A percentile compares a stretch with the other conserved stretches of the same genome.
phyloP scores from a whole-genome alignment of 2,888 invertebrate species.

The Scelioninae gen. 1 region DNA sequence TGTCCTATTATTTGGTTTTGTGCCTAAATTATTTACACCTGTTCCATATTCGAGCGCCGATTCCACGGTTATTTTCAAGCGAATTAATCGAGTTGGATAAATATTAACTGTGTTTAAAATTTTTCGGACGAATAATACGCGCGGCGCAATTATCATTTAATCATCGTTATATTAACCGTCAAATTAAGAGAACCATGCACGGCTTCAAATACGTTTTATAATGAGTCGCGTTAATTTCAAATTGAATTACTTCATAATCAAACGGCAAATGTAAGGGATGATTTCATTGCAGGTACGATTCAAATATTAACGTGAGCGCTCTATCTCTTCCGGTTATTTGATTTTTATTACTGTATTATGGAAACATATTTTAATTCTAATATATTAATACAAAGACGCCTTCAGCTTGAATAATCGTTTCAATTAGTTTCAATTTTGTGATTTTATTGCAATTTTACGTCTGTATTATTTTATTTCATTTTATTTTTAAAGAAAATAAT shows the following conservation, averaged over 20 bases:
- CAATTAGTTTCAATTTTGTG: background rate
- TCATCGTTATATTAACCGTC: conserved; percentile 31
- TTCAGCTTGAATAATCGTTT: conserved; percentile 4
- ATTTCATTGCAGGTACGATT: conserved; percentile 42
- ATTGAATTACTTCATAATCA: conserved; percentile 56
- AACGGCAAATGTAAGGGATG: conserved; percentile 45
- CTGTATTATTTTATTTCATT: background rate
- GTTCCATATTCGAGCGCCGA: conserved; percentile 37
- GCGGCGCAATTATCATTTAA: conserved; percentile 44
- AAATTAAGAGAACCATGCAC: conserved; percentile 34
- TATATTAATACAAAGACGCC: conserved; percentile 1
- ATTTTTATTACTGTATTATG: conserved; percentile 49
- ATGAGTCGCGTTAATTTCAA: conserved; percentile 39
- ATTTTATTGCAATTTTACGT: background rate
- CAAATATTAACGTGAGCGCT: conserved; percentile 36
- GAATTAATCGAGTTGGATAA: conserved; percentile 31
- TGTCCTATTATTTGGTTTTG: conserved; percentile 66
- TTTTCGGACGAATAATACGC: conserved; percentile 29
- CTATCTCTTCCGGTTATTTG: conserved; percentile 49
- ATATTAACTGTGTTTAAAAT: conserved; percentile 44
- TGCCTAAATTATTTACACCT: conserved; percentile 62
- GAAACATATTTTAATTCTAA: conserved; percentile 28
- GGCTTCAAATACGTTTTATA: conserved; percentile 35
- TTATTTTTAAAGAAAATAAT: background rate
- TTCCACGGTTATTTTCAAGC: conserved; percentile 42